Evolutionary conservation across 2,797 vertebrate genomes (phyloP).

Genomic region (Vultur gryphus): DNA sequence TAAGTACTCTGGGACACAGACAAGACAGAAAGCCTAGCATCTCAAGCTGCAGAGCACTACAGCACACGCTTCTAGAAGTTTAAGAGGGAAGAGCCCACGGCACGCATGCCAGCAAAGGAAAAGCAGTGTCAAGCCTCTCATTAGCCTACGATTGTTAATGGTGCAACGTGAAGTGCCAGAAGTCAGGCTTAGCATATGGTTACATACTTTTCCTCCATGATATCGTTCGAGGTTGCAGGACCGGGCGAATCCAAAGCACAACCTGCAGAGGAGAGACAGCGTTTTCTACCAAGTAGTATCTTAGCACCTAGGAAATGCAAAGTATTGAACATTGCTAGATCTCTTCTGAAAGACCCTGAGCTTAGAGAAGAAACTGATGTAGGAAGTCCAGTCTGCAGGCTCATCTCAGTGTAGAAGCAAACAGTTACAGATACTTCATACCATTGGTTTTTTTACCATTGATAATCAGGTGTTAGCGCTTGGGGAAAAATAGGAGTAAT

Average conservation of each 20-base stretch:
- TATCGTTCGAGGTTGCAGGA: background rate
- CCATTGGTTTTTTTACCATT: fast-evolving
- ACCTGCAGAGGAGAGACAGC: slow-evolving; percentile 26
- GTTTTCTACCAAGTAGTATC: fast-evolving
- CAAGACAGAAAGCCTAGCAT: background rate
- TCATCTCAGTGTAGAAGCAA: fast-evolving
- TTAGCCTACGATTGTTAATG: fast-evolving
- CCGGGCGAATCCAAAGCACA: slow-evolving; percentile 71
- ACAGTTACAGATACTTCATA: background rate
- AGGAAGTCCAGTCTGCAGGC: background rate
- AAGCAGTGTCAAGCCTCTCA: background rate
- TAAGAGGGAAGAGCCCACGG: background rate
- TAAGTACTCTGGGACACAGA: background rate
- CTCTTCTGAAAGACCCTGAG: background rate
- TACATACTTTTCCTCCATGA: slow-evolving; percentile 68
- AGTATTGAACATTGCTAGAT: fast-evolving
- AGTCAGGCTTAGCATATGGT: background rate
- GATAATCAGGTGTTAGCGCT: background rate
- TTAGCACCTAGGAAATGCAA: fast-evolving
- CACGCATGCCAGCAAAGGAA: background rate
- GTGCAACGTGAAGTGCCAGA: background rate
- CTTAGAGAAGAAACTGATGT: fast-evolving
- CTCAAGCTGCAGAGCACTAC: background rate
- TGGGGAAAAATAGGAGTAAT: background rate
- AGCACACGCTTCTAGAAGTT: too few species aligned